Base-by-base conservation (phyloP, 2,113 vertebrate genomes). In the Melanerpes aurifrons region DNA sequence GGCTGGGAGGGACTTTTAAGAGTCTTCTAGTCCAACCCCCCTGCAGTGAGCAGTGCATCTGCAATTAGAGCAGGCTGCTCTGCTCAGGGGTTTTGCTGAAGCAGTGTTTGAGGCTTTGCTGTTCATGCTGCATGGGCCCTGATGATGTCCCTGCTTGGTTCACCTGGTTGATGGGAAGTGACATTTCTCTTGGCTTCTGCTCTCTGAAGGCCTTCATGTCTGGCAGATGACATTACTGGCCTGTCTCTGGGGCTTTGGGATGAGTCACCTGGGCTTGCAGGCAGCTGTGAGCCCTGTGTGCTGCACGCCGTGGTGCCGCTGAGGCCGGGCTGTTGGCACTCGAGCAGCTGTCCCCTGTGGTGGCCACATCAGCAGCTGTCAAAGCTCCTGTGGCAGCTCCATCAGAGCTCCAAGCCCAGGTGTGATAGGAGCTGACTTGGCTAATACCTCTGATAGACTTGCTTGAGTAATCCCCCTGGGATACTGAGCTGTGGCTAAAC, bases 351-450 rank as follows among this genome's bases (percentile, higher is more conserved):
- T 50, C 24, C 11, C 54, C 45, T 2, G 22, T 6, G 3, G 32
- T 24, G 14, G 16, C 32, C 17, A 1, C 2, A 9, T 29, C 50
- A 31, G 19, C 0, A 1, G 18, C 54, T 22, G 4, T 3, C 0
- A 0, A 1, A 2, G 47, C 74, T 48, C 19, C 64, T 20, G 13
- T 0, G 0, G 59, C 1, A 3, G 32, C 16, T 16, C 6, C 25
- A 12, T 32, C 29, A 2, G 12, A 26, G 50, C 48, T 78, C 26
- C 50, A 7, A 15, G 20, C 11, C 10, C 5, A 19, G 57, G 53
- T 7, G 3, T 48, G 24, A 9, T 7, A 18, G 88, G 62, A 37
- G 25, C 66, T 70, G 69, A 6, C 48, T 48, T 28, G 59, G 45
- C 69, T 81, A 4, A 5, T 35, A 9, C 28, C 37, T 45, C 57